phyloP scores from a whole-genome alignment of 2,797 vertebrate genomes.

The Pelochelys cantorii region DNA sequence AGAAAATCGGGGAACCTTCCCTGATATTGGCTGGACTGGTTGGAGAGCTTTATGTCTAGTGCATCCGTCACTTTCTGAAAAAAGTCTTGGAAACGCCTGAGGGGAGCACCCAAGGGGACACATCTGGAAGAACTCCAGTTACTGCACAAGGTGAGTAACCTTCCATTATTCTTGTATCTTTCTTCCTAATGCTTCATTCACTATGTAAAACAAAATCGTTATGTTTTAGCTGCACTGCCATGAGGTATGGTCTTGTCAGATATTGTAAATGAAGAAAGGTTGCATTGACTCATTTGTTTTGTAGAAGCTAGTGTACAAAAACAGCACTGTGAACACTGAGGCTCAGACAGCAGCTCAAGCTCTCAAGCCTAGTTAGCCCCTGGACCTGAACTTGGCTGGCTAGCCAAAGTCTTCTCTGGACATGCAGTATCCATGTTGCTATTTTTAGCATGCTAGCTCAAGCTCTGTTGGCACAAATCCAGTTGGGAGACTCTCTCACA shows the following conservation, averaged over 20 bases:
- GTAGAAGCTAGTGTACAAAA: neutral
- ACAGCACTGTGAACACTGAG: neutral
- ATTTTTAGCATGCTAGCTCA: neutral
- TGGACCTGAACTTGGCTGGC: neutral
- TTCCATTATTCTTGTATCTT: neutral
- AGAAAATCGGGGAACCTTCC: too few relatives aligned
- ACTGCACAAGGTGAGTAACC: too few relatives aligned
- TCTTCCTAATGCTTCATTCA: neutral
- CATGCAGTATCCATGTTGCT: neutral
- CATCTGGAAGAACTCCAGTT: too few relatives aligned
- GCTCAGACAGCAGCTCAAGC: neutral
- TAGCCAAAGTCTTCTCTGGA: neutral
- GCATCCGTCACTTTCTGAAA: too few relatives aligned
- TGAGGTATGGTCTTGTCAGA: neutral
- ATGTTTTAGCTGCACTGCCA: neutral
- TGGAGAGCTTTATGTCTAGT: too few relatives aligned
- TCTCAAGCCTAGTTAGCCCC: neutral
- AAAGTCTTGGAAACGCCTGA: too few relatives aligned
- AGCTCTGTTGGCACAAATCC: neutral
- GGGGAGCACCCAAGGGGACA: too few relatives aligned
- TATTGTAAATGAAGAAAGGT: neutral
- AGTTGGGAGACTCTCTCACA: neutral
- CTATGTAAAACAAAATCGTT: conserved; percentile 21
- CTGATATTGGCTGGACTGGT: too few relatives aligned
- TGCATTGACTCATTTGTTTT: neutral